Base-by-base conservation (phyloP, 1,140 invertebrate genomes). In the Gryllus bimaculatus region DNA sequence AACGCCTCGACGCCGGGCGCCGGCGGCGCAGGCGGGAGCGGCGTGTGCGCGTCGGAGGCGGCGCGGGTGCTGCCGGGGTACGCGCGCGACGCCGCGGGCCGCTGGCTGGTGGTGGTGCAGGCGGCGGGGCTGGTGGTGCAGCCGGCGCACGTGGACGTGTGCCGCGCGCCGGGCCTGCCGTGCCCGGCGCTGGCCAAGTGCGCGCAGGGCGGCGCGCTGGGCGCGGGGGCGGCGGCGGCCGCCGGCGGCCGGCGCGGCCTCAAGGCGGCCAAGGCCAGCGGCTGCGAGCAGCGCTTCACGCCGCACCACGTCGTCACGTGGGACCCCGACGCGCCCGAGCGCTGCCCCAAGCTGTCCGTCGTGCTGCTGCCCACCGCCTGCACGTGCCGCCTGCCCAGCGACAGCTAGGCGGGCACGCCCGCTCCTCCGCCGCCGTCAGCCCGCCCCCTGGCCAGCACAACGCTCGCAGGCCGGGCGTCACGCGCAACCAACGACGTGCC, bases 261-360 rank as follows among this genome's bases (percentile, higher is more conserved):
- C 26, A 78, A 75, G 15, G 15, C 39, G 10, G 73, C 48, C 73
- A 81, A 77, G n/a, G n/a, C 54, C 8, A 79, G 77, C 8, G n/a
- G 66, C 26, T 81, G 81, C 73, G 77, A 48, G 26, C 81, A 81
- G 48, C 48, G 78, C 7, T 79, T 74, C 78, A 66, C 78, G 4
- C 73, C 79, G 21, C 66, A 79, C 8, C 76, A 78, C 15, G 48
- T 81, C 10, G 73, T 81, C 20, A 78, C 81, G 2, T 81, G 81
- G 81, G 81, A 81, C 74, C 81, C 81, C 20, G 81, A 81, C 74
- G n/a, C 20, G 8, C 81, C 81, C 8, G 66, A 81, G 8, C 78
- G 77, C 8, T 81, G 81, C 54, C 81, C 81, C n/a, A 54, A 73
- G 10, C 20, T 81, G 48, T 18, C 80, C 4, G 77, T 79, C 12